Conservation (phyloP, 2,888 invertebrate genomes). For the Agelastica alni region DNA sequence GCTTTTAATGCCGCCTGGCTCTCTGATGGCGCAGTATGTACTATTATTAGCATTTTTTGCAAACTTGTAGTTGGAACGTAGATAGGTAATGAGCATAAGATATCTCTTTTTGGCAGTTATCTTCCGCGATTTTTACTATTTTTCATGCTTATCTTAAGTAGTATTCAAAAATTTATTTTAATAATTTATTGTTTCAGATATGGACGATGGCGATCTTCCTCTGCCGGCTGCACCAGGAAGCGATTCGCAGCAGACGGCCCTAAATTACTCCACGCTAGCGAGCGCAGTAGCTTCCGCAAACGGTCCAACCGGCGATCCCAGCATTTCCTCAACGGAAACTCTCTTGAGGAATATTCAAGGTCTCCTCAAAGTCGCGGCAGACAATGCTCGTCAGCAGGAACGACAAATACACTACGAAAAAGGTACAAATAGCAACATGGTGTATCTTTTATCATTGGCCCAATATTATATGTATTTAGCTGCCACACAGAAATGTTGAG, state of each 20-base stretch:
- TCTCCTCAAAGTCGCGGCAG: conserved; percentile 94
- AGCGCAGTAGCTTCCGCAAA: conserved; percentile 65
- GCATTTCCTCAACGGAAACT: conserved; percentile 87
- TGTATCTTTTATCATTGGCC: conserved; percentile 57
- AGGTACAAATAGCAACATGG: conserved; percentile 71
- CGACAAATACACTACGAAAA: conserved; percentile 95
- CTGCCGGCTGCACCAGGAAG: conserved; percentile 61
- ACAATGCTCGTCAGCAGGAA: conserved; percentile 95
- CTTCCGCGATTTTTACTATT: too few species aligned
- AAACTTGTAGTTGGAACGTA: too few species aligned
- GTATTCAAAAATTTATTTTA: too few species aligned
- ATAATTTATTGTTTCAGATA: too few species aligned
- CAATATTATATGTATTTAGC: conserved; percentile 59
- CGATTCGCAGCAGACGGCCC: conserved; percentile 70
- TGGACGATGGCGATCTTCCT: conserved; percentile 76
- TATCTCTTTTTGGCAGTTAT: too few species aligned
- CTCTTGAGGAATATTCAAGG: conserved; percentile 94
- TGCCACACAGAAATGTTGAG: conserved; percentile 57
- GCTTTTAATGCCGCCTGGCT: too few species aligned
- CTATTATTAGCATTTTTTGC: too few species aligned
- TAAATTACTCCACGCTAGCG: conserved; percentile 80
- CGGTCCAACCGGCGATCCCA: conserved; percentile 61
- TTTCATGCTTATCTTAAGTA: too few species aligned
- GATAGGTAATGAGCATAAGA: too few species aligned
- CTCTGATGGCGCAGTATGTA: too few species aligned